A percentile compares a stretch with the other conserved stretches of the same genome.
These are phyloP conservation scores for Ichneumoninae sp. DNA, from an alignment of 2,888 invertebrate species.

Conservation along the genomic window DNA sequence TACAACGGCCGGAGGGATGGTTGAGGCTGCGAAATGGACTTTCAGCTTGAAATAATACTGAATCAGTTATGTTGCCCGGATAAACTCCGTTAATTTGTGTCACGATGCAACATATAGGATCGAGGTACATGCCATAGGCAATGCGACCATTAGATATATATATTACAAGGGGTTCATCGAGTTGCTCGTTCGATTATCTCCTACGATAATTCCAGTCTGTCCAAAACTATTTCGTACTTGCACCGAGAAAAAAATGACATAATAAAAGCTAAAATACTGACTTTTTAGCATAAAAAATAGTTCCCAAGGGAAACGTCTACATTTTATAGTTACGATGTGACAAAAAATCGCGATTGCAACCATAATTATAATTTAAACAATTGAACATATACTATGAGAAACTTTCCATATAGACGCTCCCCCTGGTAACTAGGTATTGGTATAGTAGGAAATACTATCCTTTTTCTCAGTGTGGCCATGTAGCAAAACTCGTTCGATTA, in stretches of 20 bases:
- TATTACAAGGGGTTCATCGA: neutral
- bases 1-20: neutral
- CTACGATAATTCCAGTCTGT: neutral
- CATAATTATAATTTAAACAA: too few species aligned
- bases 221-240: neutral
- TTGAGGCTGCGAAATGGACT: conserved; percentile 6
- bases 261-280: too few species aligned
- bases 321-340: too few species aligned
- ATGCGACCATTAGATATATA: neutral
- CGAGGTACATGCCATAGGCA: neutral
- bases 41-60: conserved; percentile 22
- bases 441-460: too few species aligned
- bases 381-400: too few species aligned
- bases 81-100: conserved; percentile 27
- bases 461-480: too few species aligned
- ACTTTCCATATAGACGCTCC: too few species aligned
- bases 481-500: neutral
- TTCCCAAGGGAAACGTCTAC: too few species aligned
- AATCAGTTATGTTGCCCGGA: conserved; percentile 12
- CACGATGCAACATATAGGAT: neutral
- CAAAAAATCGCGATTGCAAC: too few species aligned
- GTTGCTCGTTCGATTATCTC: neutral
- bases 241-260: too few species aligned
- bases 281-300: too few species aligned
- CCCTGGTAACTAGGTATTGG: too few species aligned